These are phyloP conservation scores for Herpailurus yagouaroundi DNA, from an alignment of 2,113 vertebrate genomes.

Conservation along the genomic window DNA sequence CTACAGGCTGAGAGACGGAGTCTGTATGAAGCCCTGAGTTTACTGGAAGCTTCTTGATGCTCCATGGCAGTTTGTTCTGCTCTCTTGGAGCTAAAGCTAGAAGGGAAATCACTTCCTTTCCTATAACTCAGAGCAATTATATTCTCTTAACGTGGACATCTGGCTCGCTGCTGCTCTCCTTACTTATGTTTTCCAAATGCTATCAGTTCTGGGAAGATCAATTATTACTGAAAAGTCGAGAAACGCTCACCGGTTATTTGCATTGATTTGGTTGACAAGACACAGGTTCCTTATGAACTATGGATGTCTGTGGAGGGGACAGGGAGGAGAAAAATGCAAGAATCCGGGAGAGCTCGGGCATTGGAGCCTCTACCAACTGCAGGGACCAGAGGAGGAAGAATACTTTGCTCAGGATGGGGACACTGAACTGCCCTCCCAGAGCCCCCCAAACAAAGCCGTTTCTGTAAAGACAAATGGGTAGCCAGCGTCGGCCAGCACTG, in stretches of 20 bases:
- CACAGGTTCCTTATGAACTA: background rate
- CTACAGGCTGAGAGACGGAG: background rate
- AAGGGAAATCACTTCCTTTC: constrained; percentile 52
- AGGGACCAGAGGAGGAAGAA: background rate
- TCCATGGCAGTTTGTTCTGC: background rate
- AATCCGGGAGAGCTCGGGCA: background rate
- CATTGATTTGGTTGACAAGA: background rate
- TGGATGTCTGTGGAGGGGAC: background rate
- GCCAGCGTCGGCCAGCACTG: constrained; percentile 54
- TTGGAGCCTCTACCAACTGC: background rate
- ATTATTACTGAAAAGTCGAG: constrained; percentile 56
- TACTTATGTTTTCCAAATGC: background rate
- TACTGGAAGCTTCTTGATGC: background rate
- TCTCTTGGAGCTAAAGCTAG: constrained; percentile 35
- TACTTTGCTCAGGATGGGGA: background rate
- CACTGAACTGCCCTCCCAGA: background rate
- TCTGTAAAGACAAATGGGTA: constrained; percentile 75
- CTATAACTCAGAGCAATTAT: constrained; percentile 51
- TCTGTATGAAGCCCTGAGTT: background rate
- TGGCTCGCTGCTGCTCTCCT: background rate
- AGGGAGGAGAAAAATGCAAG: background rate
- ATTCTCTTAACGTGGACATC: background rate
- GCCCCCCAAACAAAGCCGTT: constrained; percentile 64
- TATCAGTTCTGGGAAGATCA: constrained; percentile 15
- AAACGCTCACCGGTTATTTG: background rate